Evolutionary conservation across 2,113 vertebrate genomes (phyloP).

Genomic region (Onychorhynchus coronatus): DNA sequence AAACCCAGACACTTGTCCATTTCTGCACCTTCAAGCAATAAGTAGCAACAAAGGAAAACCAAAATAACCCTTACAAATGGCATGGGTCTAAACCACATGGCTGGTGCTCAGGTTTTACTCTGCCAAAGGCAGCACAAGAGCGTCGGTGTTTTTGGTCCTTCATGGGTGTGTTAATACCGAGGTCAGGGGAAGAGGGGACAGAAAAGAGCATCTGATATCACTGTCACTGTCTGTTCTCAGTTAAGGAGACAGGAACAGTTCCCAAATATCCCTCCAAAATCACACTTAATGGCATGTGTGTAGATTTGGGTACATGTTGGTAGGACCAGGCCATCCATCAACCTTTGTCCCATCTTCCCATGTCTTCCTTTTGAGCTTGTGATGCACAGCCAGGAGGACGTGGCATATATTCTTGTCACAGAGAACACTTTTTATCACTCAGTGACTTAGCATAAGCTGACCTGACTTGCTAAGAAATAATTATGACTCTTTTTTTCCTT

Average conservation of each 20-base stretch:
- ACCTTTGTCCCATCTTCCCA: neutral
- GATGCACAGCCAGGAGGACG: neutral
- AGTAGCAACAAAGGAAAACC: neutral
- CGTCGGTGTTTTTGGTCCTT: neutral
- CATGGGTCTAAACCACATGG: neutral
- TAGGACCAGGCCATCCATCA: neutral
- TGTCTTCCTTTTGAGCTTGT: neutral
- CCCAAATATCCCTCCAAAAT: neutral
- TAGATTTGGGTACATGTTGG: neutral
- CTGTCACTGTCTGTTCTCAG: neutral
- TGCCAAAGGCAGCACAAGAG: neutral
- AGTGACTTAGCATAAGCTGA: neutral
- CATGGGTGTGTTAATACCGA: neutral
- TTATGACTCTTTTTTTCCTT: neutral
- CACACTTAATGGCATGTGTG: neutral
- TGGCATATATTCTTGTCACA: neutral
- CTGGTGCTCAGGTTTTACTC: neutral
- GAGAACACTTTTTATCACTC: neutral
- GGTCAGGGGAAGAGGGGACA: neutral
- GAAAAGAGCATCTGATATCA: neutral
- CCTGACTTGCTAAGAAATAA: neutral
- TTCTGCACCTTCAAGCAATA: neutral
- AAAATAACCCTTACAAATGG: neutral
- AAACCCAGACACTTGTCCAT: neutral
- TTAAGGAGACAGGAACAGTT: neutral